Base-by-base conservation (phyloP, 2,888 invertebrate species). In the Lymantria monacha region DNA sequence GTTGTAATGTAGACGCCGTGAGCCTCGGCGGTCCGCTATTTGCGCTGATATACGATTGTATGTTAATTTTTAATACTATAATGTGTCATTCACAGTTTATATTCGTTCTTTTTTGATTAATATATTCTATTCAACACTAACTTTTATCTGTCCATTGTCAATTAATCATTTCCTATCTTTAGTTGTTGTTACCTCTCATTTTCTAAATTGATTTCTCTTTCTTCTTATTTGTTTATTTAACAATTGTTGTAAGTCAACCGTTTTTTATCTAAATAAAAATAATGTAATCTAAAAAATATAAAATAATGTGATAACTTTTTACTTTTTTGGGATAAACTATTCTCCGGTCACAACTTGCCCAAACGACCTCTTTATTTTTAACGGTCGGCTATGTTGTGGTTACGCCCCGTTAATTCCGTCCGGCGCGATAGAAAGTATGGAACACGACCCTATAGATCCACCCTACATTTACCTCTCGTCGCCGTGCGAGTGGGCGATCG, bases 11-110 rank as follows among this genome's bases (percentile, higher is more conserved):
- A n/a, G 1, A 7, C 61, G 54, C 57, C 65, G 69, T 67, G 66
- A 72, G 70, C 73, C 69, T 30, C 10, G 41, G 41, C 41, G 40
- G 40, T 22, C n/a, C 38, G 15, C 36, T 44, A 44, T 30, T 38
- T 11, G 31, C n/a, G 10, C 12, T 65, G 61, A 65, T 59, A 55
- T 54, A 68, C 53, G 59, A 67, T 67, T 68, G 68, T 67, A 67
- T 67, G 67, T 51, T 52, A 65, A 63, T 67, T 61, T 59, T 53
- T 48, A 48, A 63, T 61, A 57, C 47, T 8, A 43, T 53, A 55
- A 63, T 61, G 47, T 61, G 68, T 68, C 65, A 65, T 15, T 54
- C 43, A 36, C 37, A 60, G 52, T 66, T 58, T 59, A 53, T 57
- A 41, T 43, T 51, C 56, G 49, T 38, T 30, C 54, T 47, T 51